phyloP scores from a whole-genome alignment of 2,797 vertebrate species.

The Gambelia wislizenii region DNA sequence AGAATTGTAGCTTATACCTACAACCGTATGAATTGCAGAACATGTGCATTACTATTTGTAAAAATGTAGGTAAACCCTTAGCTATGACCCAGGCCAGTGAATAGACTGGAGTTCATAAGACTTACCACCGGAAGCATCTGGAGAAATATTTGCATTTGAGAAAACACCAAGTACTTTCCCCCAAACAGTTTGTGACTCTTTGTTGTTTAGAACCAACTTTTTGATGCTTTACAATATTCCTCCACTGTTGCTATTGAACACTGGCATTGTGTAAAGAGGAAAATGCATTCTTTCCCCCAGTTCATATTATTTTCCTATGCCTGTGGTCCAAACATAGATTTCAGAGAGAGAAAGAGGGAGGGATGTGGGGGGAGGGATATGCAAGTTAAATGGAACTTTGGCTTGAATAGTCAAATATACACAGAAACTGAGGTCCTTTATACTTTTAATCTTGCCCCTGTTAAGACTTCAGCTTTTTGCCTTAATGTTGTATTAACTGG shows the following conservation, averaged over 20 bases:
- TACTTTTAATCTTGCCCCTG: constrained; percentile 11
- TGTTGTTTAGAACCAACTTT: background rate
- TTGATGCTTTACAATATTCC: background rate
- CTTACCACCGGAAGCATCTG: too few species aligned
- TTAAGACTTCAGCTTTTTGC: background rate
- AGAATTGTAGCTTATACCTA: too few species aligned
- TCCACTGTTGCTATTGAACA: background rate
- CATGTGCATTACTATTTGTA: too few species aligned
- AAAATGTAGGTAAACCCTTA: too few species aligned
- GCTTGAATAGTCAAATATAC: background rate
- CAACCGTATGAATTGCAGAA: too few species aligned
- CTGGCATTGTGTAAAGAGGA: background rate
- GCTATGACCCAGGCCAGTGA: too few species aligned
- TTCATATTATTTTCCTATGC: background rate
- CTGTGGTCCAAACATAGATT: background rate
- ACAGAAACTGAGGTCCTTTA: background rate
- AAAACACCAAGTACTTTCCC: background rate
- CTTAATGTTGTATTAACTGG: background rate
- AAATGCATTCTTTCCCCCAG: background rate
- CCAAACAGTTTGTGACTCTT: background rate
- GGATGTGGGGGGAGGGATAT: too few species aligned
- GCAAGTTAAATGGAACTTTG: background rate
- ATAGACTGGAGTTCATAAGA: too few species aligned
- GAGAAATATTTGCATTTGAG: too few species aligned
- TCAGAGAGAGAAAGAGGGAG: too few species aligned